Percentiles rank a stretch among this genome's conserved stretches.
These are phyloP conservation scores for Odontesthes bonariensis DNA, from an alignment of 2,113 vertebrate species.

Conservation along the genomic window DNA sequence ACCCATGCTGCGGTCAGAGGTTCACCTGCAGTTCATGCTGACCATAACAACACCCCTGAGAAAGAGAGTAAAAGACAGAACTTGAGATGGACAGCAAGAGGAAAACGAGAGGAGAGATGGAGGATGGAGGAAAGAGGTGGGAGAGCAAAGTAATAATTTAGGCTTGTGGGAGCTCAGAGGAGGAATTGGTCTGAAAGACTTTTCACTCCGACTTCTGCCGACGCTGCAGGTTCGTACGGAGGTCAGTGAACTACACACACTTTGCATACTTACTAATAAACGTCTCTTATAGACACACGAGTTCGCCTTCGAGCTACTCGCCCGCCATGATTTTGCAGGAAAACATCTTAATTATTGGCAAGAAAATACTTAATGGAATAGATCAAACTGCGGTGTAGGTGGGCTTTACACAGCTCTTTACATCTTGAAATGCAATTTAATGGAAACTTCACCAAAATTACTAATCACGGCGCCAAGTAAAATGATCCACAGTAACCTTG, in stretches of 20 bases:
- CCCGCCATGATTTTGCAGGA: rapidly evolving
- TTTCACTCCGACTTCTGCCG: constrained; percentile 35
- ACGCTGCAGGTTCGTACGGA: constrained; percentile 47
- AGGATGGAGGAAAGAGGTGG: constrained; percentile 33
- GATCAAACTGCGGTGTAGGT: not conserved
- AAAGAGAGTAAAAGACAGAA: constrained; percentile 4
- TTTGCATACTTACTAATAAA: not conserved
- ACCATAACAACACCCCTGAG: constrained; percentile 65
- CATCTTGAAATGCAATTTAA: constrained; percentile 11
- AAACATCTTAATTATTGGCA: not conserved
- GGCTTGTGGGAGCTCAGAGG: constrained; percentile 37
- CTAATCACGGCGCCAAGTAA: not conserved
- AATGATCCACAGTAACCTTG: not conserved
- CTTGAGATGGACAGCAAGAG: constrained; percentile 4
- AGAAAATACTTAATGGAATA: not conserved
- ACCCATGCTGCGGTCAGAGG: constrained; percentile 60
- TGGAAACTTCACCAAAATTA: constrained; percentile 3
- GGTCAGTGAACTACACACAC: constrained; percentile 47
- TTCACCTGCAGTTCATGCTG: constrained; percentile 70
- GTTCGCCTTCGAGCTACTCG: not conserved
- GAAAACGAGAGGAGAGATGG: constrained; percentile 18
- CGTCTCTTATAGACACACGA: not conserved
- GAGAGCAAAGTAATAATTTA: constrained; percentile 57
- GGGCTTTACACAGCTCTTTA: not conserved
- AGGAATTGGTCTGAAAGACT: constrained; percentile 32